Percentiles rank a stretch among this genome's conserved stretches.
These are phyloP conservation scores for Hippolais icterina DNA, from an alignment of 2,113 vertebrate species.

Conservation along the genomic window DNA sequence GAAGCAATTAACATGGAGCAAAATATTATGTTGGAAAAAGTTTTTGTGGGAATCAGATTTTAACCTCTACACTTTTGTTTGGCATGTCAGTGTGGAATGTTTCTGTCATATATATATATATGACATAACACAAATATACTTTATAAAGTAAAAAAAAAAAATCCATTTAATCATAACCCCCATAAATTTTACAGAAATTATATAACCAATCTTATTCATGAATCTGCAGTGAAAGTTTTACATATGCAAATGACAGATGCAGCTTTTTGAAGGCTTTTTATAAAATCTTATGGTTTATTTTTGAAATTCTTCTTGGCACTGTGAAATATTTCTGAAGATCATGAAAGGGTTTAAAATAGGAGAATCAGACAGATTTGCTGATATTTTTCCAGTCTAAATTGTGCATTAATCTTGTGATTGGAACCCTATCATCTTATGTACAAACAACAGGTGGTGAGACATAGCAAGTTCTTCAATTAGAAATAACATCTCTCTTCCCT, in stretches of 20 bases:
- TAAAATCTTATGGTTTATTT: not conserved
- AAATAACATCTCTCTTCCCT: slow-evolving; percentile 17
- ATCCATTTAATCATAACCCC: not conserved
- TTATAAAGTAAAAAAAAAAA: not conserved
- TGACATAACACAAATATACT: not conserved
- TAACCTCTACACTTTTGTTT: not conserved
- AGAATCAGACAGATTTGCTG: slow-evolving; percentile 47
- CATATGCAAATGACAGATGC: slow-evolving; percentile 14
- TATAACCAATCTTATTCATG: not conserved
- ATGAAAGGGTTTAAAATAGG: slow-evolving; percentile 43
- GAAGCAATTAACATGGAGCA: not conserved
- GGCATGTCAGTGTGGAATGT: not conserved
- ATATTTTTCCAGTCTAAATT: slow-evolving; percentile 42
- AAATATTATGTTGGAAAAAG: not conserved
- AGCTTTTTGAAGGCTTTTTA: not conserved
- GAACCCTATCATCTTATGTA: slow-evolving; percentile 39
- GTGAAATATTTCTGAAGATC: slow-evolving; percentile 34
- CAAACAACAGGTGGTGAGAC: slow-evolving; percentile 59
- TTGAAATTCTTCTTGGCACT: slow-evolving; percentile 37
- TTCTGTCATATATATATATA: not conserved
- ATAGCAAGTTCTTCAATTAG: slow-evolving; percentile 40
- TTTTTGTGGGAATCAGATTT: not conserved
- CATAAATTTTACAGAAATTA: not conserved
- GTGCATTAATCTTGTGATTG: slow-evolving; percentile 37
- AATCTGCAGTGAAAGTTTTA: not conserved